Percentiles rank a stretch among this genome's conserved stretches.
These are phyloP conservation scores for Achatina immaculata DNA, from an alignment of 1,140 invertebrate species.

Conservation along the genomic window DNA sequence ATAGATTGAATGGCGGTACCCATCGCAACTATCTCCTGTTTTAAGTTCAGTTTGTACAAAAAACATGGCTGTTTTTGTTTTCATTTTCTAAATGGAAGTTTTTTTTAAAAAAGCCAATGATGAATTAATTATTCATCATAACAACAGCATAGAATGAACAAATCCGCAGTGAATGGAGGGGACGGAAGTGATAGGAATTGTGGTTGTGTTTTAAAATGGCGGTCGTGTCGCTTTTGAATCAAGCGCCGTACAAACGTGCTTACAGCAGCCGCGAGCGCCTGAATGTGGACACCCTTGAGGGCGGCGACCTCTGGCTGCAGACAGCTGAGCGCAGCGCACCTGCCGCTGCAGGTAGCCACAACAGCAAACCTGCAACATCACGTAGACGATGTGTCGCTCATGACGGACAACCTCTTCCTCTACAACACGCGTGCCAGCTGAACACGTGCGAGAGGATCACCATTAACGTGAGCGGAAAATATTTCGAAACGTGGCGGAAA, in stretches of 20 bases:
- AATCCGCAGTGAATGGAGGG: no score
- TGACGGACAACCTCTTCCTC: constrained; percentile 44
- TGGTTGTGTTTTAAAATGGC: no score
- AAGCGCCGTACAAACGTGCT: constrained; percentile 61
- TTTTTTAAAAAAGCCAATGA: no score
- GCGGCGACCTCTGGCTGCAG: constrained; percentile 59
- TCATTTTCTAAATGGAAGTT: no score
- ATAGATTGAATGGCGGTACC: no score
- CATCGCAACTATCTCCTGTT: no score
- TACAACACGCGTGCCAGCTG: constrained; percentile 58
- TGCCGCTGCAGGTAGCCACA: constrained; percentile 36
- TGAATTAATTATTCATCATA: no score
- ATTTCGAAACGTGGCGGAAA: constrained; percentile 97
- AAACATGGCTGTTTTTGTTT: no score
- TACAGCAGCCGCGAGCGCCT: constrained; percentile 57
- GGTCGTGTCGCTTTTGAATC: constrained; percentile 61
- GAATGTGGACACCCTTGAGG: constrained; percentile 49
- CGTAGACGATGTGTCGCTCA: constrained; percentile 38
- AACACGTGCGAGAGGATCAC: constrained; percentile 77
- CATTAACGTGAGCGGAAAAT: constrained; percentile 97
- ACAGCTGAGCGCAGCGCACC: constrained; percentile 35
- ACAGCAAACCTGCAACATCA: constrained; percentile 17
- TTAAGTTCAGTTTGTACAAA: no score
- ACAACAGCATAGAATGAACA: no score
- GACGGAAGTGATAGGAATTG: no score